Base-by-base conservation (phyloP, 2,888 invertebrate genomes). In the Nesidiocoris tenuis region DNA sequence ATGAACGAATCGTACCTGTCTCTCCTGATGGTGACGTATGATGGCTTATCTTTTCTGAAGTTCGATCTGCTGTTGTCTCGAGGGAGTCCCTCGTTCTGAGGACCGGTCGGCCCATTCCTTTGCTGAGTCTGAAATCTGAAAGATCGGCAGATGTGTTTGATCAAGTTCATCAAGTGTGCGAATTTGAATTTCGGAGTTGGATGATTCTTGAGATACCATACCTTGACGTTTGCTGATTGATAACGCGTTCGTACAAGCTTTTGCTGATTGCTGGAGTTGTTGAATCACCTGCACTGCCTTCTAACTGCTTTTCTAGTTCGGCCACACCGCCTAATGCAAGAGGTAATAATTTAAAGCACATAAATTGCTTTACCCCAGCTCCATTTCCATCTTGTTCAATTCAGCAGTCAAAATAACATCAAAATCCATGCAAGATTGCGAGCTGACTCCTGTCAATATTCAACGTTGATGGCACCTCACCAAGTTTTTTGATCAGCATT, bases 311-410 rank as follows among this genome's bases (percentile, higher is more conserved):
- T 83, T 94, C 94, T 17, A 95, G 83, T 81, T 94, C 91, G 82
- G 94, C 94, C 0, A 95, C 88, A 17, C 95, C 94, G 79, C 92
- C 91, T 90, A 39, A n/a, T n/a, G n/a, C n/a, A n/a, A n/a, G n/a
- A n/a, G n/a, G n/a, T n/a, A n/a, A n/a, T n/a, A n/a, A n/a, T n/a
- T n/a, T n/a, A n/a, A n/a, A n/a, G n/a, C n/a, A n/a, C 39, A 39
- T 39, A 39, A 39, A 39, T 39, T 39, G n/a, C n/a, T n/a, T n/a
- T n/a, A n/a, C n/a, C n/a, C n/a, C n/a, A n/a, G n/a, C n/a, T n/a
- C n/a, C n/a, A n/a, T n/a, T n/a, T n/a, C n/a, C n/a, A n/a, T n/a
- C n/a, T n/a, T n/a, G n/a, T n/a, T n/a, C n/a, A n/a, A n/a, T n/a
- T n/a, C n/a, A n/a, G n/a, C n/a, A n/a, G n/a, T n/a, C n/a, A n/a